Conservation (phyloP, 64 coral and sea anemone genomes). For the Dendrophyllia cribrosa region DNA sequence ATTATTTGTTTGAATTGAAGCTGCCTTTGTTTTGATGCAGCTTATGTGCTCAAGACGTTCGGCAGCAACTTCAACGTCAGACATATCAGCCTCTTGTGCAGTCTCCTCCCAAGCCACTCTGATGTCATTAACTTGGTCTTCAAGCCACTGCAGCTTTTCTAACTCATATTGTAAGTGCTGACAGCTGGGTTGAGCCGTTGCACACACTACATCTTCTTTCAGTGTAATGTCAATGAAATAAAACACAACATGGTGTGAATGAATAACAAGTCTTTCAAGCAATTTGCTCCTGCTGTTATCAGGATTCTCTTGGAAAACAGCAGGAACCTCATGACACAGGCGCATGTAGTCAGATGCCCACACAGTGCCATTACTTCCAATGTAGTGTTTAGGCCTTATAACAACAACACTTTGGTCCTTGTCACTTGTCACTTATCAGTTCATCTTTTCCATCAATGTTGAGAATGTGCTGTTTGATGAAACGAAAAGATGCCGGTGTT, state of each 20-base stretch:
- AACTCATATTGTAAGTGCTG: neutral
- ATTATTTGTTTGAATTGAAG: slow-evolving; percentile 17
- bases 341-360: too few relatives aligned
- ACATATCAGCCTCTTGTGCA: slow-evolving; percentile 35
- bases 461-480: too few relatives aligned
- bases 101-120: neutral
- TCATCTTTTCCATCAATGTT: too few relatives aligned
- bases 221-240: slow-evolving; percentile 35
- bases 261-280: slow-evolving; percentile 14
- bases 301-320: slow-evolving; percentile 25
- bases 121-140: slow-evolving; percentile 16
- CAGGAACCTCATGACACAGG: slow-evolving; percentile 9
- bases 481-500: too few relatives aligned
- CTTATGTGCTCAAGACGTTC: slow-evolving; percentile 1
- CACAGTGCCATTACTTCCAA: too few relatives aligned
- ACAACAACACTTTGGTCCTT: too few relatives aligned
- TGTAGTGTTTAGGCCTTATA: too few relatives aligned
- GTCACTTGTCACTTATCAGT: too few relatives aligned
- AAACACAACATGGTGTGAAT: slow-evolving; percentile 1
- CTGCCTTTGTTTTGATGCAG: neutral
- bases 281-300: slow-evolving; percentile 3
- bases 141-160: neutral
- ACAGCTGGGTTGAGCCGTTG: neutral
- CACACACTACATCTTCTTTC: slow-evolving; percentile 40
- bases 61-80: slow-evolving; percentile 8